Conservation (phyloP, 92 coral and sea anemone species). For the Umimayanthus kanabou region DNA sequence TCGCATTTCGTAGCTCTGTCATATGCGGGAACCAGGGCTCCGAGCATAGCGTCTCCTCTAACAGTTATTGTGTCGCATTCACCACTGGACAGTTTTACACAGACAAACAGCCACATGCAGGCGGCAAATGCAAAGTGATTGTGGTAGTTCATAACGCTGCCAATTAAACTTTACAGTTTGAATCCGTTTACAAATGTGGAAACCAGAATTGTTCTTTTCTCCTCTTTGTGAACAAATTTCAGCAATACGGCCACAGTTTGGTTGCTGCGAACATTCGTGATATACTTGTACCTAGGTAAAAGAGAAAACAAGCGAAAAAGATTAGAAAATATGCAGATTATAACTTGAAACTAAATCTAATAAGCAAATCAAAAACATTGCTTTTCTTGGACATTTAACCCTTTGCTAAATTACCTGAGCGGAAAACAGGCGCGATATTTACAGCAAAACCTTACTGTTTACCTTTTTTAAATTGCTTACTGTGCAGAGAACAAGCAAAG, state of each 20-base stretch:
- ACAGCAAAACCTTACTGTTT: neutral
- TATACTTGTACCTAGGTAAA: neutral
- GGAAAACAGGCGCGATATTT: neutral
- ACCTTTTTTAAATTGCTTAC: constrained; percentile 10
- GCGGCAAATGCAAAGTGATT: neutral
- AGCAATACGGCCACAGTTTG: neutral
- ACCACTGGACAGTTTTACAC: constrained; percentile 24
- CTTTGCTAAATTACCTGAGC: neutral
- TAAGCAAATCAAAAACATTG: neutral
- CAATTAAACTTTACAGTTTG: neutral
- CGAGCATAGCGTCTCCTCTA: neutral
- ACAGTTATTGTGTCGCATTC: constrained; percentile 31
- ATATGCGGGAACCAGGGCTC: constrained; percentile 31
- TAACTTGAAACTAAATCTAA: neutral
- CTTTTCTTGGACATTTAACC: neutral
- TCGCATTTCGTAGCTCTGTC: constrained; percentile 36
- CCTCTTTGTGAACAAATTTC: neutral
- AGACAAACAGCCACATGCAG: constrained; percentile 15
- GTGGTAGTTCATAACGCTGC: constrained; percentile 16
- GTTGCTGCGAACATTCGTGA: neutral
- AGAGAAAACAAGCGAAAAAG: neutral
- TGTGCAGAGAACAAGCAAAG: neutral
- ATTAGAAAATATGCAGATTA: neutral
- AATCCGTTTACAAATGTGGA: neutral
- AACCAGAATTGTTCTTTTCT: neutral